These are phyloP conservation scores for Equus przewalskii DNA, from an alignment of 2,113 vertebrate species.

Conservation along the genomic window DNA sequence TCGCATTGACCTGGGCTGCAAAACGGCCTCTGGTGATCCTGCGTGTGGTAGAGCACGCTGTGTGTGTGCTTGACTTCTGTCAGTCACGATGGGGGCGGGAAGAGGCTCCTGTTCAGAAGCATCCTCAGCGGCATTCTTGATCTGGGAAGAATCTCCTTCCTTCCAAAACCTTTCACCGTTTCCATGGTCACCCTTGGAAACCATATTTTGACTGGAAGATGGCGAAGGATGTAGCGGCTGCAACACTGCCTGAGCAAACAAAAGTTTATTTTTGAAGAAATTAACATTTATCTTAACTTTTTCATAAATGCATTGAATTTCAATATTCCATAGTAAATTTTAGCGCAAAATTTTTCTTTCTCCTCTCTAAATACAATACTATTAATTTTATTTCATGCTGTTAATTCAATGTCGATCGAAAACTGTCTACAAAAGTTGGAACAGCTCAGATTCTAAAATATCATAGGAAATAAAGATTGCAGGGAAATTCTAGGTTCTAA, in stretches of 20 bases:
- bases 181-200: constrained; percentile 8
- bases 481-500: background rate
- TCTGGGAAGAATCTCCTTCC: constrained; percentile 51
- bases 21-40: constrained; percentile 19
- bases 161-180: constrained; percentile 1
- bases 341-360: background rate
- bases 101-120: constrained; percentile 2
- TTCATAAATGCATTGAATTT: background rate
- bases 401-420: constrained; percentile 4
- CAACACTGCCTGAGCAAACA: constrained; percentile 72
- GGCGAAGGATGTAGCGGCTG: constrained; percentile 56
- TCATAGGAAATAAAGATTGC: background rate
- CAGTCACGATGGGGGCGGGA: background rate
- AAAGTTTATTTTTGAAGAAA: constrained; percentile 49
- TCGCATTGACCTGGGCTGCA: background rate
- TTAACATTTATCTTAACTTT: background rate
- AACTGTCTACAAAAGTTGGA: background rate
- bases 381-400: constrained; percentile 43
- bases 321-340: background rate
- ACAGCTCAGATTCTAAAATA: background rate
- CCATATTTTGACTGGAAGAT: constrained; percentile 51
- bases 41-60: background rate
- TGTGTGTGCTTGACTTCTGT: background rate
- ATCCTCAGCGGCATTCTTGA: background rate
- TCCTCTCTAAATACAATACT: background rate